Evolutionary conservation across 2,888 invertebrate species (phyloP).

Genomic region (Caenorhabditis macrosperma): DNA sequence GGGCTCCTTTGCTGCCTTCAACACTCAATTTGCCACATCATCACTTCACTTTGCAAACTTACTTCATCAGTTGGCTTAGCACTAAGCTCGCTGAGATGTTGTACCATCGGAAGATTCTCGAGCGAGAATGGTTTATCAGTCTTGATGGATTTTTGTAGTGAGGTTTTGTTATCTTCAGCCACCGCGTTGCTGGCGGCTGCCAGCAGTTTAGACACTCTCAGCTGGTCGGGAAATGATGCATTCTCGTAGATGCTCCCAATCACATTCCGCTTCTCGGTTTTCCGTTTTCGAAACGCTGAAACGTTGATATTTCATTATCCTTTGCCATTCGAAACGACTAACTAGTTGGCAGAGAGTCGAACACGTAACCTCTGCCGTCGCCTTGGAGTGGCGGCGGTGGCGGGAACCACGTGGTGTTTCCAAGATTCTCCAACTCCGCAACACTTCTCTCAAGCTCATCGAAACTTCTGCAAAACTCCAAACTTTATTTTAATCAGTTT

Average conservation of each 20-base stretch:
- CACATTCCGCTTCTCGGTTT: slow-evolving; percentile 14
- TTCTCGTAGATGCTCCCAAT: slow-evolving; percentile 42
- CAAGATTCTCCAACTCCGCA: slow-evolving; percentile 31
- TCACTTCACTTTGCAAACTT: slow-evolving; percentile 7
- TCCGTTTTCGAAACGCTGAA: slow-evolving; percentile 42
- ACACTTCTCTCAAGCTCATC: slow-evolving; percentile 42
- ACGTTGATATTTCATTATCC: not conserved
- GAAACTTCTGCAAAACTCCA: slow-evolving; percentile 21
- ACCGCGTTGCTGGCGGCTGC: too few species aligned
- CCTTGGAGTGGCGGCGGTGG: slow-evolving; percentile 25
- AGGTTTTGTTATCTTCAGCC: slow-evolving; percentile 22
- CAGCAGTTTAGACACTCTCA: slow-evolving; percentile 2
- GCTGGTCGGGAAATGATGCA: slow-evolving; percentile 1
- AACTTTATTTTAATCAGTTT: not conserved
- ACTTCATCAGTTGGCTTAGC: slow-evolving; percentile 14
- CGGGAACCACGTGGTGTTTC: slow-evolving; percentile 30
- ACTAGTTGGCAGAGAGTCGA: slow-evolving; percentile 49
- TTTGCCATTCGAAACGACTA: slow-evolving; percentile 1
- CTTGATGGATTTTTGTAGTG: slow-evolving; percentile 8
- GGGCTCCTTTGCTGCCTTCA: too few species aligned
- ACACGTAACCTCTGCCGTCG: slow-evolving; percentile 30
- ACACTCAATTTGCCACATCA: not conserved
- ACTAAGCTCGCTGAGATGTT: slow-evolving; percentile 29
- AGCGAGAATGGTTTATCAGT: slow-evolving; percentile 45
- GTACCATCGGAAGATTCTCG: slow-evolving; percentile 44